Evolutionary conservation across 2,888 invertebrate genomes (phyloP).

Genomic region (Dioctria linearis): DNA sequence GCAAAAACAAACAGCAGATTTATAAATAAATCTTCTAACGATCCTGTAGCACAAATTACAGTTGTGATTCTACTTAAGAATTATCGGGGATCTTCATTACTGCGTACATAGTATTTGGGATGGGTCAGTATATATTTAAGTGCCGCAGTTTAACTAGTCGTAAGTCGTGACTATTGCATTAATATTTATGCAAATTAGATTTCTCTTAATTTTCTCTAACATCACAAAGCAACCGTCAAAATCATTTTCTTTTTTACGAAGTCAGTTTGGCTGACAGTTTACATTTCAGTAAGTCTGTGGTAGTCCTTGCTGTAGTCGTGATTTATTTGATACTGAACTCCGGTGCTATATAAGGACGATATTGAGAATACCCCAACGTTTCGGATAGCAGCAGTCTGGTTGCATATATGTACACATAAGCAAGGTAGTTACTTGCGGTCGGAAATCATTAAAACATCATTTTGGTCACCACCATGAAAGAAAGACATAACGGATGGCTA

Average conservation of each 20-base stretch:
- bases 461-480: slow-evolving; percentile 13
- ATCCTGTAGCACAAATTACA: too few species aligned
- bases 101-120: too few species aligned
- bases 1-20: too few species aligned
- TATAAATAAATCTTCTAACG: too few species aligned
- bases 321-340: slow-evolving; percentile 18
- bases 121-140: too few species aligned
- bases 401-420: not conserved
- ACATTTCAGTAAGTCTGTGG: slow-evolving; percentile 21
- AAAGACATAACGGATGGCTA: too few species aligned
- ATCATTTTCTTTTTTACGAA: slow-evolving; percentile 5
- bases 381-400: not conserved
- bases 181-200: not conserved
- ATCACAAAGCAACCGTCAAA: not conserved
- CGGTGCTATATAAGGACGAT: slow-evolving; percentile 19
- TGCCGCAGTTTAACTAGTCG: too few species aligned
- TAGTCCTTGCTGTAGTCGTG: slow-evolving; percentile 14
- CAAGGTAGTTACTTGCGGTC: slow-evolving; percentile 10
- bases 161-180: too few species aligned
- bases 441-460: slow-evolving; percentile 43
- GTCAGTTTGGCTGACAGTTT: not conserved
- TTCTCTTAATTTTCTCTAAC: not conserved
- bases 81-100: too few species aligned
- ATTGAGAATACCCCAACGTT: not conserved
- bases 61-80: too few species aligned